Percentiles rank a stretch among this genome's conserved stretches.
Conservation (phyloP, 2,113 vertebrate species). For the Eleginops maclovinus region DNA sequence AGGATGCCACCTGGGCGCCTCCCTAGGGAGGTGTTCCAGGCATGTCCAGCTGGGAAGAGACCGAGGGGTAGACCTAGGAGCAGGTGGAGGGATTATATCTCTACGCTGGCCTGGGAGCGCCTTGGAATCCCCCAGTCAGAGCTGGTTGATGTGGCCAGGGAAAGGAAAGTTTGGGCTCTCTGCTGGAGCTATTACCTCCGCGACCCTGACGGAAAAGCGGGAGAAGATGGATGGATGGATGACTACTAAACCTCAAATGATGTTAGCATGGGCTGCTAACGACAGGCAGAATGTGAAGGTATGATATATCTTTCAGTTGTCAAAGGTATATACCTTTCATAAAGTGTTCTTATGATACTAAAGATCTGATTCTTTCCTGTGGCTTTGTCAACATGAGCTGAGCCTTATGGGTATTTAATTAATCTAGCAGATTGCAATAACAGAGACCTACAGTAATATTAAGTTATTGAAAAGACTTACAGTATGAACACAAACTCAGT, state of each 20-base stretch:
- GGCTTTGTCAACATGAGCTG: slow-evolving; percentile 5
- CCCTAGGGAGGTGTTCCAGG: no score
- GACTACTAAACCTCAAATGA: background rate
- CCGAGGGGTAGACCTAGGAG: no score
- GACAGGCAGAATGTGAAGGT: background rate
- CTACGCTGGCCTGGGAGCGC: no score
- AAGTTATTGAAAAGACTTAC: background rate
- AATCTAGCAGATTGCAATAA: background rate
- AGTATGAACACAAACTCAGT: background rate
- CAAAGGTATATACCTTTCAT: background rate
- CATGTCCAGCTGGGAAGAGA: no score
- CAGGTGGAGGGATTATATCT: no score
- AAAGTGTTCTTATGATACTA: background rate
- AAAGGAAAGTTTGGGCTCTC: no score
- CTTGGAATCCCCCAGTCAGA: no score
- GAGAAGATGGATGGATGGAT: no score
- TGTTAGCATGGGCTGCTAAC: background rate
- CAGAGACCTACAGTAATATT: background rate
- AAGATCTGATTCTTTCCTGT: background rate
- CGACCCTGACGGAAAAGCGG: no score
- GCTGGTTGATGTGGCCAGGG: no score
- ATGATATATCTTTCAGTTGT: background rate
- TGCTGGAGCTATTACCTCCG: no score
- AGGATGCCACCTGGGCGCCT: no score
- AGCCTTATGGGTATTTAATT: slow-evolving; percentile 1